A percentile compares a stretch with the other conserved stretches of the same genome.
Evolutionary conservation across 2,113 vertebrate genomes (phyloP).

Genomic region (Lucifuga dentata): DNA sequence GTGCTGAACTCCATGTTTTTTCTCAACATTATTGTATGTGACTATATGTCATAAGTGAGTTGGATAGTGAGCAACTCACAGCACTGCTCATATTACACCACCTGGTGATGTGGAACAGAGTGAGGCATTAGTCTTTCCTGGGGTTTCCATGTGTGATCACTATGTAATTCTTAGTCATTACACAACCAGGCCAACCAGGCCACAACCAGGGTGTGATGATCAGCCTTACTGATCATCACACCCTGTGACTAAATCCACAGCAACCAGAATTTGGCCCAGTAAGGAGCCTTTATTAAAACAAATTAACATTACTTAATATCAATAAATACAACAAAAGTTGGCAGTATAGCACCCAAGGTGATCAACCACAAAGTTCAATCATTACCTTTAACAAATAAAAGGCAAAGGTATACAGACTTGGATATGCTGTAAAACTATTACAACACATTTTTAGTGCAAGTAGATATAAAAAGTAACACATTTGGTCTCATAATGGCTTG

Average conservation of each 20-base stretch:
- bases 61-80: slow-evolving; percentile 4
- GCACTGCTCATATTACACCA: slow-evolving; percentile 31
- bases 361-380: no score
- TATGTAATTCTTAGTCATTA: slow-evolving; percentile 31
- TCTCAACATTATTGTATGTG: not conserved
- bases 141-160: slow-evolving; percentile 51
- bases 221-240: slow-evolving; percentile 38
- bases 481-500: no score
- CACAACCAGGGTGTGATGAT: no score
- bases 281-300: not conserved
- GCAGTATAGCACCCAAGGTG: not conserved
- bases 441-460: no score
- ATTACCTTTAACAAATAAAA: no score
- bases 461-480: no score
- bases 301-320: slow-evolving; percentile 1
- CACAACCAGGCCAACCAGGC: slow-evolving; percentile 4
- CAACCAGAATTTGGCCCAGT: slow-evolving; percentile 38
- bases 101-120: slow-evolving; percentile 36
- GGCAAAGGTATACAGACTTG: no score
- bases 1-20: not conserved
- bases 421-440: no score
- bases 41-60: not conserved
- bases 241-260: slow-evolving; percentile 52
- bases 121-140: slow-evolving; percentile 33
- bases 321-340: not conserved